These are phyloP conservation scores for Brachionus rotundiformis DNA, from an alignment of 1,140 invertebrate genomes.

Conservation along the genomic window DNA sequence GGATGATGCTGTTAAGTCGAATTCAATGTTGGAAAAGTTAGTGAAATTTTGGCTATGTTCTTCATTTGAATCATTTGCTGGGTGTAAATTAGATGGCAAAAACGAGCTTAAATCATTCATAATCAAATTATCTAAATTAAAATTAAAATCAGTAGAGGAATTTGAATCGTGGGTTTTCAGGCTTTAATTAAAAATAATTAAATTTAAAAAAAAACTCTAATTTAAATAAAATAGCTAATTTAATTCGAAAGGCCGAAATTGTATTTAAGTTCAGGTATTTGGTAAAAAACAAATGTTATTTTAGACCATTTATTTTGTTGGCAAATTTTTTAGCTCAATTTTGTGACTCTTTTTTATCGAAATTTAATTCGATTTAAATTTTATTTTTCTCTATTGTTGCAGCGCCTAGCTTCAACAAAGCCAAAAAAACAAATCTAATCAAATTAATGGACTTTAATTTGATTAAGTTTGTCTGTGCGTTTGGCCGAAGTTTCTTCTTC, in stretches of 20 bases:
- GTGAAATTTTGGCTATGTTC: conserved; percentile 23
- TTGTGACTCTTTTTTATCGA: conserved; percentile 22
- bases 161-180: not conserved
- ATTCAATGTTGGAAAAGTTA: conserved; percentile 24
- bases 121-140: conserved; percentile 43
- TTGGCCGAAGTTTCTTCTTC: not conserved
- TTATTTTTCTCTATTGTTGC: conserved; percentile 8
- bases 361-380: conserved; percentile 21
- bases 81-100: conserved; percentile 37
- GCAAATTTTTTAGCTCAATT: conserved; percentile 18
- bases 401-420: not conserved
- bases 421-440: conserved; percentile 18
- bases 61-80: conserved; percentile 1
- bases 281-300: not conserved
- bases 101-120: conserved; percentile 47
- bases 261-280: conserved; percentile 30
- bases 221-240: not conserved
- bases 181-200: not conserved
- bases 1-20: not conserved
- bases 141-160: not conserved
- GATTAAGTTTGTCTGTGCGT: conserved; percentile 37
- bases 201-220: not conserved
- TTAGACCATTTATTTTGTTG: conserved; percentile 2
- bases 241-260: not conserved
- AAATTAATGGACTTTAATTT: conserved; percentile 28